Base-by-base conservation (phyloP, 1,140 invertebrate species). In the Triops cancriformis region DNA sequence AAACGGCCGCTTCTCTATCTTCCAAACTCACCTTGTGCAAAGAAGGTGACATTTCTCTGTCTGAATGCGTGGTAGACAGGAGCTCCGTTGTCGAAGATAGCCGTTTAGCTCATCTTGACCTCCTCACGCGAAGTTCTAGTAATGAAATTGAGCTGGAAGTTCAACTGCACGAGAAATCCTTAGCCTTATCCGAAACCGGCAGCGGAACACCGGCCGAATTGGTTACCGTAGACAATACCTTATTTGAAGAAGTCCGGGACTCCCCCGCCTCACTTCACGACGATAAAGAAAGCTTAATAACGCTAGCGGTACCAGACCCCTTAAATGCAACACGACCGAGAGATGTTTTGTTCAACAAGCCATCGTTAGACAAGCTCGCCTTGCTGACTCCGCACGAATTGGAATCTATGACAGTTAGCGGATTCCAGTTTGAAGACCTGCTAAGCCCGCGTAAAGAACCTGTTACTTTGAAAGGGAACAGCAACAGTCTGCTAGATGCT, bases 181-280 rank as follows among this genome's bases (percentile, higher is more conserved):
- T 76, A 64, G 51, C 51, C 5, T 23, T 64, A n/a, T 64, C 51
- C 10, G 64, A 76, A 28, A 76, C 75, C 1, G 43, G 42, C 27
- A 18, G 64, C 28, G 75, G 64, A 76, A 64, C 43, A 51, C 43
- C 75, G 11, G 43, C 75, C 7, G 75, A 51, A 27, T 76, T 76
- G 26, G 43, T 64, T 6, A 76, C 75, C 18, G 75, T 42, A 18
- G 75, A 76, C 23, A 51, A 43, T 51, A 76, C 64, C 12, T 64
- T 76, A n/a, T 76, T 76, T 51, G 75, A 76, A 11, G 75, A 76
- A 76, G 75, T 76, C 75, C 42, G 75, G 4, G 75, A 76, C 43
- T 51, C 75, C 0, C 75, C 75, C 12, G 43, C 28, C 18, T 76
- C 45, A 26, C 75, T 51, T 28, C 75, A 51, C 12, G 75, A 76